These are phyloP conservation scores for Furcifer pardalis DNA, from an alignment of 2,797 vertebrate genomes.

Conservation along the genomic window DNA sequence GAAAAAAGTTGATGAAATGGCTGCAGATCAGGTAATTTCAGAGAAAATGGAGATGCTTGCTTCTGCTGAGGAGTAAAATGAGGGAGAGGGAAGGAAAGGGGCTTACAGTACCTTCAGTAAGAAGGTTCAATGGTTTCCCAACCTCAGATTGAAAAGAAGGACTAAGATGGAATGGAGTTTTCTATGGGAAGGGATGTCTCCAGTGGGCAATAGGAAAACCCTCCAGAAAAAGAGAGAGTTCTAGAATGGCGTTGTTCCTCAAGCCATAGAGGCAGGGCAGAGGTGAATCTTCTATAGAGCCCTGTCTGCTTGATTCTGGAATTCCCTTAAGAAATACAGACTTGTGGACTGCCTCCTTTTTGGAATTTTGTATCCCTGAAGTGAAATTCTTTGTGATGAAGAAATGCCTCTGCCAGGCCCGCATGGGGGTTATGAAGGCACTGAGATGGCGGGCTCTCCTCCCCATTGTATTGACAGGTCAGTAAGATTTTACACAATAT, in stretches of 20 bases:
- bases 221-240: constrained; percentile 17
- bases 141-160: constrained; percentile 49
- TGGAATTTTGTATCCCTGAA: constrained; percentile 32
- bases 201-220: constrained; percentile 2
- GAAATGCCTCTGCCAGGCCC: not conserved
- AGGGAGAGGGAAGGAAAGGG: constrained; percentile 48
- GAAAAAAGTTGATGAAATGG: constrained; percentile 69
- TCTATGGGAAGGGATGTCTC: not conserved
- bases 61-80: constrained; percentile 63
- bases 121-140: constrained; percentile 38
- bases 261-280: constrained; percentile 36
- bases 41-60: constrained; percentile 74
- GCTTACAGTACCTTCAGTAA: constrained; percentile 35
- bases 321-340: constrained; percentile 19
- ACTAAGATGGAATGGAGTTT: constrained; percentile 29
- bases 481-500: constrained; percentile 1
- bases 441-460: not conserved
- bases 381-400: constrained; percentile 13
- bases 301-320: constrained; percentile 16
- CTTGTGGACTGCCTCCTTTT: not conserved
- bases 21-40: constrained; percentile 74
- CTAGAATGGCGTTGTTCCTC: not conserved
- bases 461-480: not conserved
- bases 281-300: not conserved
- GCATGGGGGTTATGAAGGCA: not conserved